These are phyloP conservation scores for Dinomys branickii DNA, from an alignment of 2,113 vertebrate genomes.

Conservation along the genomic window DNA sequence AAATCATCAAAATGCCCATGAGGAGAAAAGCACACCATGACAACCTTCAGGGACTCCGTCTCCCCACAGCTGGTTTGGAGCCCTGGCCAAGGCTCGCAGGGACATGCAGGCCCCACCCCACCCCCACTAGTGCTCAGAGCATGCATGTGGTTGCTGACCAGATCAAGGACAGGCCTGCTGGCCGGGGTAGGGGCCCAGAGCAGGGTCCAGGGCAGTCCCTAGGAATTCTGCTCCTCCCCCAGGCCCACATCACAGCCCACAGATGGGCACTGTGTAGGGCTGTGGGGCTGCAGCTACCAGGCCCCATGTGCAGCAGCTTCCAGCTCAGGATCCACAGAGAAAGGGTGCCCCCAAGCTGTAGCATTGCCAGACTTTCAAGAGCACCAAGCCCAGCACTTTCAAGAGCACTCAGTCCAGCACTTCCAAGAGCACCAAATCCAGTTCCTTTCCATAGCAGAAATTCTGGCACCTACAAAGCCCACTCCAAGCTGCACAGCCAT, in stretches of 20 bases:
- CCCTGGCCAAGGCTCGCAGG: background rate
- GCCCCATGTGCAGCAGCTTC: background rate
- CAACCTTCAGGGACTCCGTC: background rate
- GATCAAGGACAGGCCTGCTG: background rate
- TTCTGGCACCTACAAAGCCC: background rate
- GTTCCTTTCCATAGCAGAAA: background rate
- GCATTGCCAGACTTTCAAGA: background rate
- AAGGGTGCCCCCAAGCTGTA: background rate
- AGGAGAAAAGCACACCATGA: background rate
- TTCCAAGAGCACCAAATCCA: background rate
- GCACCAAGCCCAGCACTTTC: too few relatives aligned
- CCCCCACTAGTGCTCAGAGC: background rate
- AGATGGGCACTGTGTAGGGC: fast-evolving
- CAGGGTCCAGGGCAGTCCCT: background rate
- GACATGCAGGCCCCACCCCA: background rate
- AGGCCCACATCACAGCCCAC: background rate
- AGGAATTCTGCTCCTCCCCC: background rate
- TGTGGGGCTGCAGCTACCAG: background rate
- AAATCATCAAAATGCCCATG: background rate
- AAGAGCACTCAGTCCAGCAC: background rate
- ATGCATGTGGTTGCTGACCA: background rate
- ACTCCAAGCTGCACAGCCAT: background rate
- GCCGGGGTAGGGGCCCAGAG: background rate
- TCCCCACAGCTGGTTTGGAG: background rate
- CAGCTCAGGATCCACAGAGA: background rate